phyloP scores from a whole-genome alignment of 2,888 invertebrate species.

The Globia sparganii region DNA sequence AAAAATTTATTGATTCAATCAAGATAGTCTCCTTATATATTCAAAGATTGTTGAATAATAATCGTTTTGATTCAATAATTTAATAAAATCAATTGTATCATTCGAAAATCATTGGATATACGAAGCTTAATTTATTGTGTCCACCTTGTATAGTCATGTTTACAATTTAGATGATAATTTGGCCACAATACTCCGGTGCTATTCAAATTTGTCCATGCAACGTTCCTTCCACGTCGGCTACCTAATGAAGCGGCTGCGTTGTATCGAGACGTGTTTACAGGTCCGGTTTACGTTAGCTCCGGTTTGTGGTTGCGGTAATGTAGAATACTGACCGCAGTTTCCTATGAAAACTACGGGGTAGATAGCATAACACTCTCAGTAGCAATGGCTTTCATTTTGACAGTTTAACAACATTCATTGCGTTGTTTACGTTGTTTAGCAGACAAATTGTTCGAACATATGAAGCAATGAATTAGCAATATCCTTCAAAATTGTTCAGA shows the following conservation, averaged over 20 bases:
- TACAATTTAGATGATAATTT: constrained; percentile 50
- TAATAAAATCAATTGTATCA: too few relatives aligned
- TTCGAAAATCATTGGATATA: neutral
- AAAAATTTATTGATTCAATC: too few relatives aligned
- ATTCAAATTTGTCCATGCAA: constrained; percentile 56
- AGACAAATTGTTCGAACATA: neutral
- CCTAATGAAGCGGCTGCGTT: constrained; percentile 51
- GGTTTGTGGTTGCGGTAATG: constrained; percentile 43
- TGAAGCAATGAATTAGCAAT: neutral
- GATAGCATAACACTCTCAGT: neutral
- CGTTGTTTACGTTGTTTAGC: neutral
- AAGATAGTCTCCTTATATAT: too few relatives aligned
- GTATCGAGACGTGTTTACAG: constrained; percentile 54
- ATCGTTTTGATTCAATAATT: neutral
- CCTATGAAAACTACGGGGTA: neutral
- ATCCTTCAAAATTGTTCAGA: neutral
- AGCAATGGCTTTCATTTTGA: neutral
- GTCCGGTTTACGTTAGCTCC: constrained; percentile 37
- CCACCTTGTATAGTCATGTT: constrained; percentile 11
- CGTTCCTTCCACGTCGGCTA: constrained; percentile 35
- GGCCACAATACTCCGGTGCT: constrained; percentile 35
- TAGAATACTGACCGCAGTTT: constrained; percentile 9
- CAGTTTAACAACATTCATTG: too few relatives aligned
- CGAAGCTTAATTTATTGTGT: neutral
- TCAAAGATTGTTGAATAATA: neutral